Evolutionary conservation across 2,797 vertebrate genomes (phyloP), one percentile per base, ranked within the genome.

Genomic region (Diceros bicornis): DNA sequence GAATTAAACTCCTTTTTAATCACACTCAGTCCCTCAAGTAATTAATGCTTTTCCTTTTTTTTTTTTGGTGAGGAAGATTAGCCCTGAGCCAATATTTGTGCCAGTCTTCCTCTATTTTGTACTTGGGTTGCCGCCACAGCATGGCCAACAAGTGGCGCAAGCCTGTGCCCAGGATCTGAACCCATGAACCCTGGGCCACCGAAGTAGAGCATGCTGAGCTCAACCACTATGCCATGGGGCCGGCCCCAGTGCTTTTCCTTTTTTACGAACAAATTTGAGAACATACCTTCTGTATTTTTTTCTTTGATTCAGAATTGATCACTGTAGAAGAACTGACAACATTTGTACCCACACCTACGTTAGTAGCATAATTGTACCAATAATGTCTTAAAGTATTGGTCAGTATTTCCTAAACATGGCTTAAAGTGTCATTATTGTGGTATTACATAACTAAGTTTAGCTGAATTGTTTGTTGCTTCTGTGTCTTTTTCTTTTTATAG

Each of bases 331-430:
- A 95, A 88, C 20, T 89, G 83, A 83, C 74, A 92, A 27, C 12
- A 37, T 95, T 90, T 94, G 59, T 92, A 74, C 18, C 41, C 47
- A 64, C 1, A 82, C 50, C 44, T 89, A 81, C 34, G 32, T 16
- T 86, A 29, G 88, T 82, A 89, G 89, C 88, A 79, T 83, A 83
- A 61, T 82, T 97, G 32, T 96, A 68, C 77, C 72, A 92, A 82
- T 93, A 79, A 52, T 88, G 47, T 85, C 87, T 92, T 90, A 52
- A 81, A 96, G 34, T 88, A 11, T 96, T 92, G 64, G 27, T 88
- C 18, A 68, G 25, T 62, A 61, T 86, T 96, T 92, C 37, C 81
- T 96, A 68, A 94, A 89, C 52, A 72, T 95, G 62, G 34, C 66
- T 93, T 86, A 86, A 61, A 87, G 10, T 13, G 25, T 79, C 23